Evolutionary conservation across 2,888 invertebrate genomes (phyloP), one percentile per base, ranked within the genome.

Genomic region (Diachrysia chrysitis): DNA sequence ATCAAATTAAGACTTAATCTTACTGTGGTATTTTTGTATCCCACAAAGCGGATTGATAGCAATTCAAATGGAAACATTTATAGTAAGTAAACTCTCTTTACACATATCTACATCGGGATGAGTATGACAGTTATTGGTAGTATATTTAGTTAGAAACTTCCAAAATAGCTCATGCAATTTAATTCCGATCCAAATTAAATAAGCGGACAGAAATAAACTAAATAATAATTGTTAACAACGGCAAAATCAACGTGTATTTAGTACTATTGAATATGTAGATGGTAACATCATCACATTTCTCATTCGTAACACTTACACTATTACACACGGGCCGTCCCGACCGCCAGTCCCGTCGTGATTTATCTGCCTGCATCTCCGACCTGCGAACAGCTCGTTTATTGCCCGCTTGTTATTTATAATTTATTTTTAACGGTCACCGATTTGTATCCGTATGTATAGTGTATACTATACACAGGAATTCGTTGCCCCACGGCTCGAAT

Each of bases 321-420:
- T 85, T 85, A 87, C 85, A 86, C 84, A 77, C 75, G 73, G 79
- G 76, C 76, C 81, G 83, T 76, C 78, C 80, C 78, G 83, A 82
- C 82, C 85, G 85, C 82, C 87, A 86, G 83, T 79, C 82, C 83
- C 83, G 78, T 85, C 82, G 94, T 94, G 94, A 95, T 95, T 94
- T 95, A 95, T 95, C 94, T 90, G 90, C 86, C 87, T 85, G 92
- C 92, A 94, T 94, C 94, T 92, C 86, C 89, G 89, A 93, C 93
- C 93, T 90, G 95, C 93, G 92, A 95, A 95, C 94, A 92, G 91
- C 90, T 89, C 92, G 93, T 91, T 93, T 94, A 93, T 93, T 92
- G 93, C 90, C 89, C 87, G 91, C 92, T 95, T 94, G 94, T 95
- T 95, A 95, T 93, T 94, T 95, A 93, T 95, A 94, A 95, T 95